Evolutionary conservation across 2,113 vertebrate genomes (phyloP).

Genomic region (Rousettus leschenaultii): DNA sequence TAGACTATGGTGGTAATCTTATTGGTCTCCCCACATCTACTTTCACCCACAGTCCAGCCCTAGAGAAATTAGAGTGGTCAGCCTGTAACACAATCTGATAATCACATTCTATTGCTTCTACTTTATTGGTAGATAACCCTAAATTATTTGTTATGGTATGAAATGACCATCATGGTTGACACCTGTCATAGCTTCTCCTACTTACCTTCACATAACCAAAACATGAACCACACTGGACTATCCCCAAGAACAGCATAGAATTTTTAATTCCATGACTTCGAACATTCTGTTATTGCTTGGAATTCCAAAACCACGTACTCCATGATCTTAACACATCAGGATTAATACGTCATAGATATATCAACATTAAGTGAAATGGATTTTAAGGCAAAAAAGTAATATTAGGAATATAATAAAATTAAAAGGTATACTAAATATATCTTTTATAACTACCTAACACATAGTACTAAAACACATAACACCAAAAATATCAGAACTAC

Average conservation of each 20-base stretch:
- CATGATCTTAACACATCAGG: background rate
- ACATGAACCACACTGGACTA: constrained; percentile 14
- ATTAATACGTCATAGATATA: background rate
- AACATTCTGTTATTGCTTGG: background rate
- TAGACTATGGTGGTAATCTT: background rate
- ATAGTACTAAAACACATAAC: background rate
- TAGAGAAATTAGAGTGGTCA: background rate
- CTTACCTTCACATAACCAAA: background rate
- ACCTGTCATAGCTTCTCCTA: background rate
- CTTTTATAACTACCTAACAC: background rate
- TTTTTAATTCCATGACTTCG: background rate
- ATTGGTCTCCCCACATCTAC: background rate
- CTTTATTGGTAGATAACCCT: background rate
- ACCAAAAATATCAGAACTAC: background rate
- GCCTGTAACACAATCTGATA: background rate
- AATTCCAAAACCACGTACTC: background rate
- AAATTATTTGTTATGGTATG: background rate
- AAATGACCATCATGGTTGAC: background rate
- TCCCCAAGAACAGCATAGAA: background rate
- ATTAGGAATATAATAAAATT: background rate
- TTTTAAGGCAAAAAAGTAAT: background rate
- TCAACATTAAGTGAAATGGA: background rate
- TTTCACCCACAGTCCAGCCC: background rate
- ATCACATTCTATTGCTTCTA: background rate
- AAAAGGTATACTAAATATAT: background rate